Evolutionary conservation across 1,140 invertebrate genomes (phyloP).

Genomic region (Pentalonia nigronervosa): DNA sequence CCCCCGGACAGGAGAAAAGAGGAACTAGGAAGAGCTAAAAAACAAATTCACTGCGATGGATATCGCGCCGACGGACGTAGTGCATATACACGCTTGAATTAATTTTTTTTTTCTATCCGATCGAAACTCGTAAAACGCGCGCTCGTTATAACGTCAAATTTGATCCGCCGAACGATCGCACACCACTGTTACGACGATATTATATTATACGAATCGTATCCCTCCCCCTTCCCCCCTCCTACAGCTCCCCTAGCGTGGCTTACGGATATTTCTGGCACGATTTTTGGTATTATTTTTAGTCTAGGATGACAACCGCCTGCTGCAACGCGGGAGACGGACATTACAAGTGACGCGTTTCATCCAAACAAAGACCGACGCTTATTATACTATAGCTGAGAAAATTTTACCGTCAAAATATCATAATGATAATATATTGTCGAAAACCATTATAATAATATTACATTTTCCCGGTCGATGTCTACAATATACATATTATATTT

Average conservation of each 20-base stretch:
- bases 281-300: conserved; percentile 34
- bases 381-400: background rate
- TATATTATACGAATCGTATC: background rate
- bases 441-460: background rate
- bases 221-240: accelerated
- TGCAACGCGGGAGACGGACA: background rate
- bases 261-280: background rate
- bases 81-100: background rate
- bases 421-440: background rate
- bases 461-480: background rate
- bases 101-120: background rate
- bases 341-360: background rate
- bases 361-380: background rate
- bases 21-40: background rate
- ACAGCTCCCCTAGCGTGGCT: background rate
- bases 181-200: background rate
- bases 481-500: no score
- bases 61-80: no score
- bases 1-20: background rate
- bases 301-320: background rate
- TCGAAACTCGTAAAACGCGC: background rate
- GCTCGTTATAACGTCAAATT: no score
- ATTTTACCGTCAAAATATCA: background rate
- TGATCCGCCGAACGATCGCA: background rate
- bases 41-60: background rate